phyloP scores from a whole-genome alignment of 1,140 invertebrate species.

The Tribolium madens region DNA sequence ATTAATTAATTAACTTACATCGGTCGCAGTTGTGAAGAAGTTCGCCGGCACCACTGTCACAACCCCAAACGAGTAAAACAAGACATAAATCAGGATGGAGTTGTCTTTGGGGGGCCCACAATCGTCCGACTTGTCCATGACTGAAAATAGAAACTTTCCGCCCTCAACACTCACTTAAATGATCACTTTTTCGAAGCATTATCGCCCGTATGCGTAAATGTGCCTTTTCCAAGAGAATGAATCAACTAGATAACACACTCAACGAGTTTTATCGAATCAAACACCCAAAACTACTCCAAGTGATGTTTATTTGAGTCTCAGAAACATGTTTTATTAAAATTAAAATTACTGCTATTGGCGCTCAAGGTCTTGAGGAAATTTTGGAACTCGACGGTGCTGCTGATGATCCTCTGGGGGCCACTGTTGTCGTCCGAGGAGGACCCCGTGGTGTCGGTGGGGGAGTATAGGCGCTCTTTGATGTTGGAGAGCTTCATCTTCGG shows the following conservation, averaged over 20 bases:
- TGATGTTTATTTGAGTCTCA: not conserved
- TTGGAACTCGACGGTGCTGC: constrained; percentile 15
- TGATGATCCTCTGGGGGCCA: constrained; percentile 7
- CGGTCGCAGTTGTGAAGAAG: constrained; percentile 16
- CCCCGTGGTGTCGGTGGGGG: not conserved
- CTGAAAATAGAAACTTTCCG: too few relatives aligned
- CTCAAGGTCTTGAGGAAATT: constrained; percentile 10
- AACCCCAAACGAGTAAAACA: not conserved
- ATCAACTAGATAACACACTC: not conserved
- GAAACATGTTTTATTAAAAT: not conserved
- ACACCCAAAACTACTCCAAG: not conserved
- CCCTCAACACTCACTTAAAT: too few relatives aligned
- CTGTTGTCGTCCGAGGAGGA: constrained; percentile 16
- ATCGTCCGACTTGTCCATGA: not conserved
- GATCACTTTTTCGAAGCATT: not conserved
- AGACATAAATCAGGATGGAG: not conserved
- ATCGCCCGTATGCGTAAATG: not conserved
- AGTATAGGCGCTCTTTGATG: not conserved
- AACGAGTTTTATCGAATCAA: not conserved
- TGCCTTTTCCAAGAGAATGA: not conserved
- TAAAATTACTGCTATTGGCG: not conserved
- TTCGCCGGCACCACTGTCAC: not conserved
- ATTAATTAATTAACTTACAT: not conserved
- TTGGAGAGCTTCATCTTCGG: not conserved
- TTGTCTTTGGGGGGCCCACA: not conserved